Evolutionary conservation across 2,797 vertebrate species (phyloP), one percentile per base, ranked within the genome.

Genomic region (Pempheris klunzingeri): DNA sequence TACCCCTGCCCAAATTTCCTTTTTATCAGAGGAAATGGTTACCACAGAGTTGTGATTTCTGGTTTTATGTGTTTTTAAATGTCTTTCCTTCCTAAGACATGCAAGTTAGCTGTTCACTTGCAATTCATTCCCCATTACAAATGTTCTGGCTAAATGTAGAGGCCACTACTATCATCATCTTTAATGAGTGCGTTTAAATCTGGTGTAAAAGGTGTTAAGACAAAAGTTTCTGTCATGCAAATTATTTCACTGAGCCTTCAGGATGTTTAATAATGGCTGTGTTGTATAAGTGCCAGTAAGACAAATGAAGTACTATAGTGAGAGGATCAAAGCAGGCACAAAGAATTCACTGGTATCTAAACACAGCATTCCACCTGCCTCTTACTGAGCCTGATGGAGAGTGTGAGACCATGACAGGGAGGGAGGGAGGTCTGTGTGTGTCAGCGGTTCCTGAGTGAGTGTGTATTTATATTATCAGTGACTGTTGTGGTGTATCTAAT

Each of bases 401-500:
- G 80, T 58, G 73, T 49, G 71, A 80, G 82, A 76, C 52, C 17
- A 64, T 54, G 18, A 43, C 50, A 46, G 50, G 70, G 57, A 39
- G 59, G 50, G 18, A 62, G 49, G 69, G 41, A 47, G 67, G 64
- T 81, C 62, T 85, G 73, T 81, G 80, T 80, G 61, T 87, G 88
- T 81, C 85, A 88, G 75, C 26, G 2, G 68, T 75, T 84, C 72
- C 74, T 82, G 75, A 77, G 78, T 79, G 73, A 82, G 77, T 73
- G 85, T 77, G 75, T 88, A 81, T 90, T 86, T 88, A 83, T 64
- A 81, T 88, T 92, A 93, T 93, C 89, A 87, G 81, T 71, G 78
- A 78, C 82, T 71, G 91, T 72, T 83, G 81, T 36, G 81, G 92
- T 90, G 91, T 95, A 95, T 96, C 94, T 97, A 96, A 97, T 97